A percentile compares a stretch with the other conserved stretches of the same genome.
These are phyloP conservation scores for Norana najaformis DNA, from an alignment of 2,888 invertebrate genomes.

Conservation along the genomic window DNA sequence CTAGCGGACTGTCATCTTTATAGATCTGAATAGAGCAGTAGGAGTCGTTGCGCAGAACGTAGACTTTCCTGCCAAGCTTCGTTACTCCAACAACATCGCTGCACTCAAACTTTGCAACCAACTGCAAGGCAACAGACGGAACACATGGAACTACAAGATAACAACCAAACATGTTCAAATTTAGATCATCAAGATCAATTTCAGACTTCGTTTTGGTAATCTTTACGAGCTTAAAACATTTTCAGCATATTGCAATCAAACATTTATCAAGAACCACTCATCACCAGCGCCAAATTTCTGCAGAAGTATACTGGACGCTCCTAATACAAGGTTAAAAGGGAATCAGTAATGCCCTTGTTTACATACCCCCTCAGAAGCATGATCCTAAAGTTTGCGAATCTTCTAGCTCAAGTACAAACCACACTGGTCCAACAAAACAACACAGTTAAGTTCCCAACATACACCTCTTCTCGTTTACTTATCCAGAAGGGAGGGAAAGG, in stretches of 20 bases:
- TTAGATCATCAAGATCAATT: background rate
- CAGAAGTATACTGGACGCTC: no score
- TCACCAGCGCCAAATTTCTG: no score
- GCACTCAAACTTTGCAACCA: background rate
- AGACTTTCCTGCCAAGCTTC: background rate
- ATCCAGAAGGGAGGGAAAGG: background rate
- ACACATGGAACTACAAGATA: background rate
- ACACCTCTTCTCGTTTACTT: background rate
- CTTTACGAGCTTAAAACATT: background rate
- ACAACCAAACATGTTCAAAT: background rate
- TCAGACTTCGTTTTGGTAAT: background rate
- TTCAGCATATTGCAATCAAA: background rate
- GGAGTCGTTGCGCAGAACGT: background rate
- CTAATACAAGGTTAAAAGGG: background rate
- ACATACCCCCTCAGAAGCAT: no score
- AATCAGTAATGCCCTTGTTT: background rate
- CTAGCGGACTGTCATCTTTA: background rate
- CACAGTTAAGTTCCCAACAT: background rate
- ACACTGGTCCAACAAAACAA: background rate
- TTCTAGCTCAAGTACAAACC: background rate
- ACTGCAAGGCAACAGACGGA: background rate
- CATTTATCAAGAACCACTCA: no score
- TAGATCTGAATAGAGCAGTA: constrained; percentile 7
- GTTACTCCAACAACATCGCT: background rate
- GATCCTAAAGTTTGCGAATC: background rate